Evolutionary conservation across 1,140 invertebrate genomes (phyloP), one percentile per base, ranked within the genome.

Genomic region (Vanessa tameamea): DNA sequence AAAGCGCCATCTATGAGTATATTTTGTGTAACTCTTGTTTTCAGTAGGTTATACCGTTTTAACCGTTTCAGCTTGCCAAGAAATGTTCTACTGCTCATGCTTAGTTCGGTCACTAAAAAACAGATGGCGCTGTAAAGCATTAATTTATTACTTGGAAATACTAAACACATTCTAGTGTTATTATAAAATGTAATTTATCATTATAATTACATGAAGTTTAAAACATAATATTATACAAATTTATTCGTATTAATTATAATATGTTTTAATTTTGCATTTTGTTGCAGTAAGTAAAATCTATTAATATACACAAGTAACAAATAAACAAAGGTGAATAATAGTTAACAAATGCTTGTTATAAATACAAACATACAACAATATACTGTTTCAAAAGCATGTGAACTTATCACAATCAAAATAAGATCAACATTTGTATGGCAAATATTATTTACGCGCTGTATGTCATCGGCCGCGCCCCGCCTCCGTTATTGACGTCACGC

Each of bases 401-500:
- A 50, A n/a, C 13, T 55, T 20, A 11, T 20, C 53, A 20, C 3
- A 55, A 55, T 20, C 15, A 20, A 6, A 16, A 37, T 61, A 61
- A 37, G 20, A 61, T 6, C 15, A 12, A 37, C 15, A 37, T 61
- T 61, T 23, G n/a, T 53, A 47, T 68, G 26, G 65, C 72, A 53
- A 31, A 23, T 63, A 69, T 61, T 37, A 26, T 59, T 16, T 16
- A 64, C 57, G 64, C 15, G 51, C 65, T 61, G 47, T 67, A 50
- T 77, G 76, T 72, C 76, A 69, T 61, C 73, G 78, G 65, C 82
- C 82, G 81, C 48, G 83, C 88, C 88, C 86, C 87, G 83, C 89
- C 88, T 79, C 82, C 82, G 57, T 63, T 55, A 47, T 82, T 89
- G 89, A 90, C 89, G 89, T 90, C 88, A 91, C 75, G 67, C 64